Evolutionary conservation across 2,113 vertebrate genomes (phyloP), one percentile per base, ranked within the genome.

Genomic region (Grus americana): DNA sequence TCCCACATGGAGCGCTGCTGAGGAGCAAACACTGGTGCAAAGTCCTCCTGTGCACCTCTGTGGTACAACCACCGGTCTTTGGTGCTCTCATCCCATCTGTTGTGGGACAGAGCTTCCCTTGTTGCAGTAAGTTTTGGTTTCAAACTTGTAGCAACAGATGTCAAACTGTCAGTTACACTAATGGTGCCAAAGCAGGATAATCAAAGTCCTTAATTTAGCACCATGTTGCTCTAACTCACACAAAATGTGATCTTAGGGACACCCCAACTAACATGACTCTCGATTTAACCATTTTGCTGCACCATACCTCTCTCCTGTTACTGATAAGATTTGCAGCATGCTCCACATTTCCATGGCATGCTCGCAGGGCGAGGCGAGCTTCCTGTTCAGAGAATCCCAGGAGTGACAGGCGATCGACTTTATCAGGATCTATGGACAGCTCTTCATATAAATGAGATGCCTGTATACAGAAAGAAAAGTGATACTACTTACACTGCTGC

Each of bases 361-460:
- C 99, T 83, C 99, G 93, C 70, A 99, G 98, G 19, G 99, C 99
- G 7, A 99, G 98, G 7, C 99, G 99, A 49, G 99, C 98, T 59
- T 99, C 99, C 97, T 99, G 98, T 19, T 99, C 98, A 0, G 98
- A 98, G 96, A 99, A 99, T 1, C 99, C 99, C 97, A 99, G 89
- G n/a, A 96, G 81, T 40, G 99, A 95, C 88, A 99, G 97, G 89
- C 96, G 95, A n/a, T 95, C 88, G 90, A 99, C 98, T 85, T 99
- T 99, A 3, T 98, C 97, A 1, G 99, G 98, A 94, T 99, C 99
- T 32, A 98, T 98, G 92, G 93, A 94, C 12, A 99, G 96, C 61
- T 98, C 98, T 17, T 92, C 91, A 34, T 98, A 99, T 81, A 99
- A 97, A 10, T 81, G 75, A 63, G 98, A 98, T 16, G 98, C 99